phyloP scores from a whole-genome alignment of 2,888 invertebrate species.

The Lithodes maja region DNA sequence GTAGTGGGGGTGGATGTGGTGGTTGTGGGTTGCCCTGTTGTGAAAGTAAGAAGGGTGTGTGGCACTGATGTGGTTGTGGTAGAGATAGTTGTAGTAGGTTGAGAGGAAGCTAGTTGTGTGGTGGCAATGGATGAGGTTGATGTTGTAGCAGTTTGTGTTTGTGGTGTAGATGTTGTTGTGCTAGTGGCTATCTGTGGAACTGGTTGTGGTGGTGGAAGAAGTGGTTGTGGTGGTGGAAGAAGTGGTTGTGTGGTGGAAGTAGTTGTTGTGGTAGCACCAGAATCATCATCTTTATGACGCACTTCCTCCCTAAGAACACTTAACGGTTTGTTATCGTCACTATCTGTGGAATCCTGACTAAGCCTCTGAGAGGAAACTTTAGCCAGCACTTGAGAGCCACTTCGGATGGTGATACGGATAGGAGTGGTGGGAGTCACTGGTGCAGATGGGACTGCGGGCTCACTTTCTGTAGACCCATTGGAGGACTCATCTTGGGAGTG shows the following conservation, averaged over 20 bases:
- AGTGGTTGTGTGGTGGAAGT: background rate
- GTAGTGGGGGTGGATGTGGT: constrained; percentile 14
- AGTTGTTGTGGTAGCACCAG: background rate
- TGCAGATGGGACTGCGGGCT: background rate
- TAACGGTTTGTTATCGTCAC: constrained; percentile 65
- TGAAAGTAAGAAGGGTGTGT: constrained; percentile 24
- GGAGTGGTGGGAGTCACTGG: constrained; percentile 46
- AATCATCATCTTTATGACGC: background rate
- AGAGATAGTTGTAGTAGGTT: constrained; percentile 14
- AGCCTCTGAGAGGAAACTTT: constrained; percentile 53
- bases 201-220: background rate
- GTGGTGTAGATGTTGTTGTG: background rate
- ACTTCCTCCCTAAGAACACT: constrained; percentile 54
- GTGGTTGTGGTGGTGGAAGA: background rate
- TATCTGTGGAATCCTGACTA: constrained; percentile 58
- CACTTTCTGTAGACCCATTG: constrained; percentile 59
- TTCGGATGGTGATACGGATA: constrained; percentile 68
- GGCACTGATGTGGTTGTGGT: constrained; percentile 12
- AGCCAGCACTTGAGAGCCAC: constrained; percentile 64
- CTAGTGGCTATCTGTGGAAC: too few species aligned
- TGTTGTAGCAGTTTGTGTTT: background rate
- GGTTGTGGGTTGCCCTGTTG: constrained; percentile 16
- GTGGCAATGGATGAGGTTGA: background rate
- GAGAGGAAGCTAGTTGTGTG: background rate
- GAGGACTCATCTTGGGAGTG: constrained; percentile 56